Evolutionary conservation across 2,113 vertebrate species (phyloP).

Genomic region (Poicephalus meyeri): DNA sequence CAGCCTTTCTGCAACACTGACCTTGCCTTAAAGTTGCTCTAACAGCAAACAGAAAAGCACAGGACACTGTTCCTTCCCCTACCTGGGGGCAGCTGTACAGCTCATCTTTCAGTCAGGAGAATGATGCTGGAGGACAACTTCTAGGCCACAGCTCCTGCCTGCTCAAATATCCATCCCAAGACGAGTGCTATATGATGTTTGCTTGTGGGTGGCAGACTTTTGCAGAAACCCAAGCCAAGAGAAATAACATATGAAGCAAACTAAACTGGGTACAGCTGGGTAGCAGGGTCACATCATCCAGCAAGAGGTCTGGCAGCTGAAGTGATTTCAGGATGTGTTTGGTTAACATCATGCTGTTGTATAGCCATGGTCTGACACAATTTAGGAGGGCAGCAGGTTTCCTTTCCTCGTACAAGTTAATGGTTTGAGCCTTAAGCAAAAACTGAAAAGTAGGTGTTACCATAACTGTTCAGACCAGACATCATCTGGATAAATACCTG

Average conservation of each 20-base stretch:
- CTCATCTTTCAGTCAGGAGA: not conserved
- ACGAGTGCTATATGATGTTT: no score
- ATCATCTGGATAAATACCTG: not conserved
- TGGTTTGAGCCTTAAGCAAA: not conserved
- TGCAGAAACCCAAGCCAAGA: not conserved
- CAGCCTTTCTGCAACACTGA: not conserved
- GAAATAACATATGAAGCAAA: fast-evolving
- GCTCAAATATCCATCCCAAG: not conserved
- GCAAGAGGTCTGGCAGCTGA: fast-evolving
- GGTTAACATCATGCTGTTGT: fast-evolving
- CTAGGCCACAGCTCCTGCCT: no score
- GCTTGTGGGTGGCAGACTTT: not conserved
- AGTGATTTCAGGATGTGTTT: not conserved
- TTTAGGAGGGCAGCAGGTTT: not conserved
- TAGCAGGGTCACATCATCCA: fast-evolving
- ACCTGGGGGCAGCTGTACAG: not conserved
- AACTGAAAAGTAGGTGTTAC: not conserved
- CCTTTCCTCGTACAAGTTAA: not conserved
- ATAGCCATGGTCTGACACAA: fast-evolving
- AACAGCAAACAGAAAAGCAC: not conserved
- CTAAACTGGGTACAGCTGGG: not conserved
- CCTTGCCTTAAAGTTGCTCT: not conserved
- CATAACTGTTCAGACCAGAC: not conserved
- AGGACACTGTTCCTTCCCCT: no score
- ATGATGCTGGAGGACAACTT: not conserved